Base-by-base conservation (phyloP, 1,140 invertebrate genomes). In the Ceratosolen fusciceps region DNA sequence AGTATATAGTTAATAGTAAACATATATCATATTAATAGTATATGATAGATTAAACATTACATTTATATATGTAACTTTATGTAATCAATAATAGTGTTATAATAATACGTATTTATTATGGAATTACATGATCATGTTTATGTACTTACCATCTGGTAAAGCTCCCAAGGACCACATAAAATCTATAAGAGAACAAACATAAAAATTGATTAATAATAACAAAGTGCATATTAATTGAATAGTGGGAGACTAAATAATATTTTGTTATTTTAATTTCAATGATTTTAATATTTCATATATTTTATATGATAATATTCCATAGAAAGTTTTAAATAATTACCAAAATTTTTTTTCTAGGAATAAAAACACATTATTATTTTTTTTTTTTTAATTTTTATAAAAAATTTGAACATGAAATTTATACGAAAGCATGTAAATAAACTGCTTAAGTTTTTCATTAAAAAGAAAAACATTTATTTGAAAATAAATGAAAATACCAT, bases 111-210 rank as follows among this genome's bases (percentile, higher is more conserved):
- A n/a, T n/a, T n/a, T n/a, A 21, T 58, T 62, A 73, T 58, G 2
- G n/a, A 24, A 24, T 29, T 24, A 54, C 24, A 62, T 70, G 29
- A 77, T 2, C 24, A 34, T 49, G 21, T 78, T 49, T 58, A n/a
- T 74, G 75, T 84, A 95, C 95, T 95, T 93, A 97, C 96, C 96
- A 93, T 98, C 96, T 92, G 96, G 96, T 93, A 97, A 95, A 93
- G 96, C 96, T 94, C 96, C 96, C 94, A 98, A 94, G 91, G 96
- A 97, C 96, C 96, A 98, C 95, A 98, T 97, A 94, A 97, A 97
- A 96, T 97, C 96, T 97, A 96, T 92, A 95, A 84, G 16, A 83
- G 34, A 86, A 58, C 7, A 85, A 67, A 83, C n/a, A 81, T 72
- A 82, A 78, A 76, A 83, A 87, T 47, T 58, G 49, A 81, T 81